Evolutionary conservation across 2,113 vertebrate genomes (phyloP).

Genomic region (Trachemys scripta): DNA sequence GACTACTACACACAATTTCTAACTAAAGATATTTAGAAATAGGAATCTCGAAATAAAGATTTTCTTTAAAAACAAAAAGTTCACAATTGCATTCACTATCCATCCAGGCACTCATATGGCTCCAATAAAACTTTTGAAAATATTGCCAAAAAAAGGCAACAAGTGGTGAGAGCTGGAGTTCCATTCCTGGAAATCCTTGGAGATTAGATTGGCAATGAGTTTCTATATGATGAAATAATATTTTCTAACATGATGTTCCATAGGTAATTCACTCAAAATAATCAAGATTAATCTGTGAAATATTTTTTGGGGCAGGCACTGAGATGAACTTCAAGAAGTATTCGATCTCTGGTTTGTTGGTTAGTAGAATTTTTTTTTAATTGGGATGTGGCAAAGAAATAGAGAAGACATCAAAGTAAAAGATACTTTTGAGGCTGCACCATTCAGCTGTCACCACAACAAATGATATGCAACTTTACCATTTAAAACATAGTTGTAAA

Average conservation of each 20-base stretch:
- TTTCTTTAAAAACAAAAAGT: neutral
- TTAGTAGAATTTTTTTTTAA: neutral
- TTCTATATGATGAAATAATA: neutral
- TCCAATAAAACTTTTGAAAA: neutral
- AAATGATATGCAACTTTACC: neutral
- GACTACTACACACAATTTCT: neutral
- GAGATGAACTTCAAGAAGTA: neutral
- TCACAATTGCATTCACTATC: neutral
- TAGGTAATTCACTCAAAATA: neutral
- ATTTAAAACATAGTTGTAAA: neutral
- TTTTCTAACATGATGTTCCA: neutral
- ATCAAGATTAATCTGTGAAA: neutral
- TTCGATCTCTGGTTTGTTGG: neutral
- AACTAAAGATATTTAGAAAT: neutral
- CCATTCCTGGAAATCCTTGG: neutral
- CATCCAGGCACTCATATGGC: neutral
- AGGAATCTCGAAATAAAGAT: neutral
- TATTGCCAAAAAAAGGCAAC: neutral
- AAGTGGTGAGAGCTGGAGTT: neutral
- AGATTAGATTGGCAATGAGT: neutral
- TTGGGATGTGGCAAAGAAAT: neutral
- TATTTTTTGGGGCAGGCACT: neutral
- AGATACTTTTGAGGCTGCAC: constrained; percentile 8
- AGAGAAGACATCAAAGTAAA: neutral
- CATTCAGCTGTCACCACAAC: neutral